These are phyloP conservation scores for Drosophila tripunctata DNA, from an alignment of 2,888 invertebrate genomes.

Conservation along the genomic window DNA sequence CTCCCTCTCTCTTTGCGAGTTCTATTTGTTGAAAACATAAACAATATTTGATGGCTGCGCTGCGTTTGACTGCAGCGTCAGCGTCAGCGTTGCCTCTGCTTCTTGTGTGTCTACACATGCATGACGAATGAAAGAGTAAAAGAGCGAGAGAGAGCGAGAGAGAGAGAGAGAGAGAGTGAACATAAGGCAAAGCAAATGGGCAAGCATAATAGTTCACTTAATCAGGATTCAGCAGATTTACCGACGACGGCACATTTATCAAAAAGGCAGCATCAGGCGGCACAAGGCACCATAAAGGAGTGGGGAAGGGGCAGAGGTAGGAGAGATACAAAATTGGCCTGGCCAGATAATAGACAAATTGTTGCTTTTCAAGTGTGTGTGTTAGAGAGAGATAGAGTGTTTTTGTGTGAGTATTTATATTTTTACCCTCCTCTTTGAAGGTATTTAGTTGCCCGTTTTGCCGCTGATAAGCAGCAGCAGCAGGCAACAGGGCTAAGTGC, in stretches of 20 bases:
- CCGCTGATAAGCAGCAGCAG: slow-evolving; percentile 62
- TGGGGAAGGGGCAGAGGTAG: slow-evolving; percentile 7
- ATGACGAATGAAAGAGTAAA: slow-evolving; percentile 62
- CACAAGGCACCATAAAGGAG: no score
- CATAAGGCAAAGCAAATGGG: slow-evolving; percentile 17
- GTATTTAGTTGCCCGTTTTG: slow-evolving; percentile 63
- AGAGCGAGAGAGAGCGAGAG: slow-evolving; percentile 6
- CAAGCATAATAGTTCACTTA: slow-evolving; percentile 73
- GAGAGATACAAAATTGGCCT: slow-evolving; percentile 54
- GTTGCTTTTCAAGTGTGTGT: slow-evolving; percentile 26
- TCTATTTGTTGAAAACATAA: slow-evolving; percentile 73
- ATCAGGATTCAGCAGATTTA: slow-evolving; percentile 76
- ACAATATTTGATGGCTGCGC: slow-evolving; percentile 70
- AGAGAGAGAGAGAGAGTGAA: slow-evolving; percentile 11
- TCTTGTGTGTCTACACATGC: slow-evolving; percentile 73
- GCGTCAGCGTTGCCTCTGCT: slow-evolving; percentile 40
- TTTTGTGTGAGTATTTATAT: neutral
- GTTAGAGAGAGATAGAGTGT: neutral
- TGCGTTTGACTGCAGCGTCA: slow-evolving; percentile 49
- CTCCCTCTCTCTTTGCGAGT: slow-evolving; percentile 23
- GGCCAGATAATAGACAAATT: slow-evolving; percentile 71
- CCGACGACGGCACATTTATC: slow-evolving; percentile 60
- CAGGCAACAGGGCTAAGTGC: slow-evolving; percentile 45
- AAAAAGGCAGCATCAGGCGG: slow-evolving; percentile 45
- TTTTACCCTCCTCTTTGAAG: slow-evolving; percentile 11